Conservation (phyloP, 2,888 invertebrate genomes). For the Sarcophaga carnaria region DNA sequence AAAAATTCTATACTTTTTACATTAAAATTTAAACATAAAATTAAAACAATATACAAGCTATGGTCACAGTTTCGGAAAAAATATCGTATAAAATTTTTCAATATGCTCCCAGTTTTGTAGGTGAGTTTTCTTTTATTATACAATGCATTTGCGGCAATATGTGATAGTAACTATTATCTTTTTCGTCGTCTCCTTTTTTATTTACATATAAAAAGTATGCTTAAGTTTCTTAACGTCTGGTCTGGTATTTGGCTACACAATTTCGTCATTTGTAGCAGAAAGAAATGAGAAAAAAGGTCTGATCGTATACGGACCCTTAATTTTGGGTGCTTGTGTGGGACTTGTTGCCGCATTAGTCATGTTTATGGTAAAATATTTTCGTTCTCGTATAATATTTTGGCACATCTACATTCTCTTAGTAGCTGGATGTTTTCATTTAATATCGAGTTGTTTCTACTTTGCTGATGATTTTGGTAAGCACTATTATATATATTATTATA, state of each 20-base stretch:
- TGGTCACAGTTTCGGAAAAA: constrained; percentile 75
- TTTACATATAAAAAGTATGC: constrained; percentile 72
- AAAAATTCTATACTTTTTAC: constrained; percentile 7
- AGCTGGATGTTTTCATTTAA: constrained; percentile 74
- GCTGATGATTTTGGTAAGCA: constrained; percentile 77
- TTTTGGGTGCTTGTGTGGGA: constrained; percentile 75
- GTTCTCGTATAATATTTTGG: constrained; percentile 77
- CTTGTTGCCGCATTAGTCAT: constrained; percentile 72
- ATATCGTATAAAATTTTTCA: constrained; percentile 74
- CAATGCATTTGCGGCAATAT: too few species aligned
- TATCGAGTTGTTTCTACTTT: constrained; percentile 79
- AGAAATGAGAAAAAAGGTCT: constrained; percentile 71
- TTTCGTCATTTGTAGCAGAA: constrained; percentile 76
- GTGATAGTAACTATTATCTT: too few species aligned
- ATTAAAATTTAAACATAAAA: constrained; percentile 4
- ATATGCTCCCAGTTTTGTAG: constrained; percentile 76
- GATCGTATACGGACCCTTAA: constrained; percentile 77
- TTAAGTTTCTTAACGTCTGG: constrained; percentile 78
- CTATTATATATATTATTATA: too few species aligned
- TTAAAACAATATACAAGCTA: constrained; percentile 43
- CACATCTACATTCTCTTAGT: constrained; percentile 75
- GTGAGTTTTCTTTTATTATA: constrained; percentile 70
- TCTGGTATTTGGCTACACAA: constrained; percentile 78
- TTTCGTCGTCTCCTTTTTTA: neutral
- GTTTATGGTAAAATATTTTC: constrained; percentile 74